Conservation (phyloP, 2,113 vertebrate genomes). For the Polyodon spathula region DNA sequence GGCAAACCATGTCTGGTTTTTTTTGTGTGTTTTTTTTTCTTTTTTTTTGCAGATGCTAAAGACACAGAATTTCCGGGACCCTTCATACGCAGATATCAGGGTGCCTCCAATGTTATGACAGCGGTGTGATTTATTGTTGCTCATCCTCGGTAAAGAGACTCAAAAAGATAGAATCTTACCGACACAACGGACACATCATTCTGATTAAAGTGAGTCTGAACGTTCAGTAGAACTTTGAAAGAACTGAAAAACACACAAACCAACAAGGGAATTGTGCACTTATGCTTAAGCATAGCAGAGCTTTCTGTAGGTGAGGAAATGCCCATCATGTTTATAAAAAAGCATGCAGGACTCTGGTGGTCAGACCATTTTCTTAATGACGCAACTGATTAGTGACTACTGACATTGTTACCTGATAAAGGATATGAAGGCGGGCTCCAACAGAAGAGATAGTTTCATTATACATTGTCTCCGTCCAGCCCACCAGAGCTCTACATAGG, state of each 20-base stretch:
- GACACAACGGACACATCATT: constrained; percentile 20
- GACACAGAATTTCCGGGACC: background rate
- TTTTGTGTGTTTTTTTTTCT: background rate
- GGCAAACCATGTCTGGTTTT: background rate
- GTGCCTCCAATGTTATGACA: too few relatives aligned
- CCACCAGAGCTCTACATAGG: constrained; percentile 32
- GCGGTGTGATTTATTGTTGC: too few relatives aligned
- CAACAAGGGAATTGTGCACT: constrained; percentile 23
- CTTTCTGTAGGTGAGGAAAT: constrained; percentile 25
- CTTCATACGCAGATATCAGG: background rate
- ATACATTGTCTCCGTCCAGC: constrained; percentile 29
- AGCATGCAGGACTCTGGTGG: constrained; percentile 10
- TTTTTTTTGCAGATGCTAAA: background rate
- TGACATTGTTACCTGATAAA: constrained; percentile 42
- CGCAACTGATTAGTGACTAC: constrained; percentile 18
- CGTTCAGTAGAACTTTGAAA: constrained; percentile 21
- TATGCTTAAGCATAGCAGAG: constrained; percentile 21
- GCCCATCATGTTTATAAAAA: constrained; percentile 18
- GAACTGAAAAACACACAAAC: constrained; percentile 10
- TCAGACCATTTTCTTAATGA: background rate
- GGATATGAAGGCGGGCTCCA: constrained; percentile 33
- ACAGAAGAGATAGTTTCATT: constrained; percentile 34
- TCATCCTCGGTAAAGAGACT: background rate
- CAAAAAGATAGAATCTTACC: background rate
- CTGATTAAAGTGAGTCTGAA: constrained; percentile 17